phyloP scores from a whole-genome alignment of 2,888 invertebrate species.

The Leptopilina syphax region DNA sequence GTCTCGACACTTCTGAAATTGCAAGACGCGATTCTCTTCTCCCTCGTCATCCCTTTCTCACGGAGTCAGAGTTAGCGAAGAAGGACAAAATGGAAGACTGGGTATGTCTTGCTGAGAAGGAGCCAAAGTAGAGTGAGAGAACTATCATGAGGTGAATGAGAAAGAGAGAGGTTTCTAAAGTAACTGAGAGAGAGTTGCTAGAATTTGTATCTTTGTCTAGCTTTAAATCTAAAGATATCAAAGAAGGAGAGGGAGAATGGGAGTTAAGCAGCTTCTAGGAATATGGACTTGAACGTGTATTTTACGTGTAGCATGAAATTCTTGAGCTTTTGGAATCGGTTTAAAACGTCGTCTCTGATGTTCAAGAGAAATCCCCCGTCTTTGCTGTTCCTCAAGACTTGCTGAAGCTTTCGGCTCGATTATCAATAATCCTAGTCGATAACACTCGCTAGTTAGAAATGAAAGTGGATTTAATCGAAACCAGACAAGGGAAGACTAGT shows the following conservation, averaged over 20 bases:
- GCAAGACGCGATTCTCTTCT: conserved; percentile 65
- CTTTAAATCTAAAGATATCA: conserved; percentile 53
- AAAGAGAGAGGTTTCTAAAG: conserved; percentile 37
- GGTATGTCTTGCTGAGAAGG: conserved; percentile 41
- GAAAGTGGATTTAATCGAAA: conserved; percentile 35
- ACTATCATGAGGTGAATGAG: conserved; percentile 28
- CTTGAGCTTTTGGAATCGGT: conserved; percentile 28
- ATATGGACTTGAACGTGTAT: conserved; percentile 55
- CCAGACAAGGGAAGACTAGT: not conserved
- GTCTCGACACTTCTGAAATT: conserved; percentile 76
- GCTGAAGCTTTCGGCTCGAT: conserved; percentile 41
- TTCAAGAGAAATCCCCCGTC: conserved; percentile 18
- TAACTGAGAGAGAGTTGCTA: conserved; percentile 33
- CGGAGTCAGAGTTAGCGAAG: conserved; percentile 46
- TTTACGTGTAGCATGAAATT: conserved; percentile 52
- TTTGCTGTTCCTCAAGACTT: conserved; percentile 28
- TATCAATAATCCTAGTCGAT: conserved; percentile 44
- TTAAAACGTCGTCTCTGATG: conserved; percentile 28
- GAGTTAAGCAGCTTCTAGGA: conserved; percentile 64
- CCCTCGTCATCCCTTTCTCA: conserved; percentile 45
- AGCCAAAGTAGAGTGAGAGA: conserved; percentile 31
- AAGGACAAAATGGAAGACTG: conserved; percentile 50
- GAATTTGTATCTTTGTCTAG: conserved; percentile 45
- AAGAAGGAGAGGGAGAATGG: conserved; percentile 52
- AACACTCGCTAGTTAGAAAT: conserved; percentile 38